A percentile compares a stretch with the other conserved stretches of the same genome.
These are phyloP conservation scores for Autographa gamma DNA, from an alignment of 2,888 invertebrate species.

Conservation along the genomic window DNA sequence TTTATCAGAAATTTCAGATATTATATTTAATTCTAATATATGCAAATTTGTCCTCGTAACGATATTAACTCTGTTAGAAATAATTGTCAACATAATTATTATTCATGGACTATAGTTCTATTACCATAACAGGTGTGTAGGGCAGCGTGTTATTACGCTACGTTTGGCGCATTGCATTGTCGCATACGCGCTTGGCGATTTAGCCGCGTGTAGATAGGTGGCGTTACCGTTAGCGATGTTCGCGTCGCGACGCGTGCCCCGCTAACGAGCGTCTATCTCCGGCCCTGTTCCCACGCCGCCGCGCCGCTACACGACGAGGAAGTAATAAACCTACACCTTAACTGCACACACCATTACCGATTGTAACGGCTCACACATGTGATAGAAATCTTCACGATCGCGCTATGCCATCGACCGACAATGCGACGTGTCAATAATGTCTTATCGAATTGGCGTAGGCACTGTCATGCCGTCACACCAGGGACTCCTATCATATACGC, in stretches of 20 bases:
- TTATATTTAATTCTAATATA: too few relatives aligned
- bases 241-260: constrained; percentile 74
- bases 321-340: constrained; percentile 88
- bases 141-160: constrained; percentile 52
- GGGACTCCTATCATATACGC: constrained; percentile 64
- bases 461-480: constrained; percentile 58
- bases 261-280: constrained; percentile 86
- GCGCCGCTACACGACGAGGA: constrained; percentile 81
- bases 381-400: constrained; percentile 80
- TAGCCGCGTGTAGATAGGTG: constrained; percentile 45
- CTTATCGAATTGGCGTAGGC: constrained; percentile 79
- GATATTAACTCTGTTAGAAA: constrained; percentile 45
- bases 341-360: constrained; percentile 87
- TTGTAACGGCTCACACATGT: constrained; percentile 82
- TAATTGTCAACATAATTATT: constrained; percentile 52
- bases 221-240: constrained; percentile 63
- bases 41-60: too few relatives aligned
- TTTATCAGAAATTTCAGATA: too few relatives aligned
- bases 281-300: constrained; percentile 83
- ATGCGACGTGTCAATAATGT: constrained; percentile 77
- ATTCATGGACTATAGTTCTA: constrained; percentile 52
- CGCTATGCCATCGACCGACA: constrained; percentile 60
- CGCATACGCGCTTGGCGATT: constrained; percentile 47
- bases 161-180: constrained; percentile 57
- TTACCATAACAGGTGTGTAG: constrained; percentile 62